Base-by-base conservation (phyloP, 2,888 invertebrate species). In the Arge pagana region DNA sequence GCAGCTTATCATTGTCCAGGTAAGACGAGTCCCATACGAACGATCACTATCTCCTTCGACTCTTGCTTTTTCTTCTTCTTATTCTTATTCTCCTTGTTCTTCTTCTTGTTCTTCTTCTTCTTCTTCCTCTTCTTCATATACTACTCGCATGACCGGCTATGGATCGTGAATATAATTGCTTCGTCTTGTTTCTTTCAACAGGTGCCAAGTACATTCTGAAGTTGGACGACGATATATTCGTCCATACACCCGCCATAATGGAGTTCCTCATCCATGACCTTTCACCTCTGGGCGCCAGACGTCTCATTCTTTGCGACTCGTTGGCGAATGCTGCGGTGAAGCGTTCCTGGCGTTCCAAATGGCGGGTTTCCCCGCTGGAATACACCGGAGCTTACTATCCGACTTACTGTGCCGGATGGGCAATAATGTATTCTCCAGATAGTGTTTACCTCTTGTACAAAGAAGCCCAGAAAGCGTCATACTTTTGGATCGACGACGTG, bases 401-500 rank as follows among this genome's bases (percentile, higher is more conserved):
- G 24, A 78, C 82, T 2, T 90, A 90, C 68, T 92, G 91, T 75
- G 83, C 85, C 18, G 91, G 91, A 5, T 85, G 83, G 81, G 84
- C 83, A 2, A 83, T 88, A 52, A 76, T 88, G 8, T 86, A 87
- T 65, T 86, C 87, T 0, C 79, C 81, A 33, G 86, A 87, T 67
- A 82, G 83, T 30, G 82, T 82, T 11, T 79, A 78, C 52, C 76
- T 79, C 21, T 74, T 87, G 10, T 83, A 85, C 42, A 77, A 77
- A 49, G 81, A 81, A 39, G 86, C 87, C 1, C 84, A 86, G 63
- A 77, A 73, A 5, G 76, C 80, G 3, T 83, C 82, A 2, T 90
- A 87, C 68, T 90, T 91, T 77, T 91, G 91, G 91, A 87, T 91
- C 42, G 91, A 92, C 68, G 91, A 91, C 72, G 88, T 89, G 26